A percentile compares a stretch with the other conserved stretches of the same genome.
phyloP scores from a whole-genome alignment of 2,113 vertebrate genomes.

The Oceanites oceanicus region DNA sequence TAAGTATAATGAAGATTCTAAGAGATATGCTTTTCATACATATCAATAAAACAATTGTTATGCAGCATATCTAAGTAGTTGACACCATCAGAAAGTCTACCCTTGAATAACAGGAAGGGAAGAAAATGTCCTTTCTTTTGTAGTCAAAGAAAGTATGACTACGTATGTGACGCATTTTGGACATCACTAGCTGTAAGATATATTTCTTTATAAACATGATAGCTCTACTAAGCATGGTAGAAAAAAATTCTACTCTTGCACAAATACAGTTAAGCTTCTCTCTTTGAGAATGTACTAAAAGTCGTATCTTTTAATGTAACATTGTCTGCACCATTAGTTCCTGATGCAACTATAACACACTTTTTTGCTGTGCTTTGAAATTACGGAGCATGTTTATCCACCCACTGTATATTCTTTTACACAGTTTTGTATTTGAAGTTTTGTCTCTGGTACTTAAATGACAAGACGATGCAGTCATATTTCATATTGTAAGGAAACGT shows the following conservation, averaged over 20 bases:
- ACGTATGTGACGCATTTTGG: background rate
- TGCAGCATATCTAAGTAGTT: slow-evolving; percentile 36
- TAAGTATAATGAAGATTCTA: background rate
- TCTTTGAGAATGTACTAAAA: background rate
- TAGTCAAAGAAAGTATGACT: background rate
- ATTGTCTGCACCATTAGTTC: background rate
- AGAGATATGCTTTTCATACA: slow-evolving; percentile 23
- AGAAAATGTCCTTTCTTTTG: slow-evolving; percentile 17
- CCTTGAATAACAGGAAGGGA: slow-evolving; percentile 10
- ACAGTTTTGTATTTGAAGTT: background rate
- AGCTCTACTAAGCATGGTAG: background rate
- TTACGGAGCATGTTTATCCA: background rate
- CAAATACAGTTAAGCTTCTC: background rate
- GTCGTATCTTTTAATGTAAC: background rate
- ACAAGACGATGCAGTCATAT: background rate
- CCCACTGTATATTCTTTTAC: background rate
- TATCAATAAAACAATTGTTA: slow-evolving; percentile 39
- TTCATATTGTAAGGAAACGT: background rate
- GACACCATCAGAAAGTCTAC: background rate
- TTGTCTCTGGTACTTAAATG: background rate
- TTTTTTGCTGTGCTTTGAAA: background rate
- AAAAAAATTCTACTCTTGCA: background rate
- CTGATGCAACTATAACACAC: background rate
- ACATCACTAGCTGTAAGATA: background rate
- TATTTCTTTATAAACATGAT: background rate